phyloP scores from a whole-genome alignment of 2,888 invertebrate genomes.

The Ichneumon xanthorius region DNA sequence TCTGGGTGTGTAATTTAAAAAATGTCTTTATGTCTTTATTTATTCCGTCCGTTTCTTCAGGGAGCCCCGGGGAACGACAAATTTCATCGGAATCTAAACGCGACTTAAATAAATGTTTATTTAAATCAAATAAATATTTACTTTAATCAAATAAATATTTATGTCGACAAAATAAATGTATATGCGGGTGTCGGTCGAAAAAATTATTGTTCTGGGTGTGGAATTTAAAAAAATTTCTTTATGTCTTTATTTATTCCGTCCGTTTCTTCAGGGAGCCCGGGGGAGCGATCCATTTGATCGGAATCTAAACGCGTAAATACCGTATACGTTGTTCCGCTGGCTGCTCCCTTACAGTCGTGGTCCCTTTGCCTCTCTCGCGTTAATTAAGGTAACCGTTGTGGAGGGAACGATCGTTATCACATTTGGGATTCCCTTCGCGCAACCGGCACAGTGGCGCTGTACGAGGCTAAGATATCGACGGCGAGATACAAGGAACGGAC shows the following conservation, averaged over 20 bases:
- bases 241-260: neutral
- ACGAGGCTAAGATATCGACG: constrained; percentile 31
- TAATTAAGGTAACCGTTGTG: constrained; percentile 61
- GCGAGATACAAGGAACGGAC: neutral
- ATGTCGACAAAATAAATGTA: neutral
- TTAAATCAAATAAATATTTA: neutral
- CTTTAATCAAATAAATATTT: no score
- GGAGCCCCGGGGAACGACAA: constrained; percentile 55
- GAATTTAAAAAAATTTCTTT: neutral
- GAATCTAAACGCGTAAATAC: constrained; percentile 65
- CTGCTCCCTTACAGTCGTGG: constrained; percentile 7
- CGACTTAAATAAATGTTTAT: neutral
- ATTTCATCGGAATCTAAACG: constrained; percentile 65
- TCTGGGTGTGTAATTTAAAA: no score
- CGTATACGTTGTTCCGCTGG: constrained; percentile 42
- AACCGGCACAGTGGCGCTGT: constrained; percentile 24
- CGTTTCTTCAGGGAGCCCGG: constrained; percentile 40
- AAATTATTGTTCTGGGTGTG: no score
- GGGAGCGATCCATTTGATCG: constrained; percentile 65
- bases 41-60: constrained; percentile 33
- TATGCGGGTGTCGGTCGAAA: neutral
- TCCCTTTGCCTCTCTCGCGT: constrained; percentile 58
- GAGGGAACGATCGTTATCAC: constrained; percentile 60
- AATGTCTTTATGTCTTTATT: no score
- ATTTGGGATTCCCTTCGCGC: constrained; percentile 60